Conservation (phyloP, 2,888 invertebrate genomes). For the Cantharis lateralis region DNA sequence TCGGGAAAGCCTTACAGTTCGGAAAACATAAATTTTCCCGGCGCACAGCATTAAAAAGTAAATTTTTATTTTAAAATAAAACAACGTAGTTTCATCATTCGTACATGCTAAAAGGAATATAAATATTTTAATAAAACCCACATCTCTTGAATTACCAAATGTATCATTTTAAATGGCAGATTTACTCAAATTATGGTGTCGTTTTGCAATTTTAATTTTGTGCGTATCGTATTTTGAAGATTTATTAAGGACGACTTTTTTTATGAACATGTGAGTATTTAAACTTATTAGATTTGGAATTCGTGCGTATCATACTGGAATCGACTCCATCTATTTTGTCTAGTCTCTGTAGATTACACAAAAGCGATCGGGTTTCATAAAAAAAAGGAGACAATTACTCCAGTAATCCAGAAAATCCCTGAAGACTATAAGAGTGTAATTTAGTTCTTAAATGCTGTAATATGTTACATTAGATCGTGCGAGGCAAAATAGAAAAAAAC, state of each 20-base stretch:
- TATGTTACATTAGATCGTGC: background rate
- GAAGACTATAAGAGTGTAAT: background rate
- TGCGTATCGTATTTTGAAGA: background rate
- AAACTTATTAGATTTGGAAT: background rate
- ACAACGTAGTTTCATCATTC: background rate
- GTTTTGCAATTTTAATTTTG: background rate
- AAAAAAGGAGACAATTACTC: background rate
- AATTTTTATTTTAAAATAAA: background rate
- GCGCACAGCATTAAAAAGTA: background rate
- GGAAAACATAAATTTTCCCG: background rate
- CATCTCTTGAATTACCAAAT: background rate
- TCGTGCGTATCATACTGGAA: background rate
- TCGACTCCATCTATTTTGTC: background rate
- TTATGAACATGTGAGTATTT: background rate
- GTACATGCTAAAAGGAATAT: background rate
- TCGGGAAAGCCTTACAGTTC: background rate
- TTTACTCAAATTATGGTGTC: background rate
- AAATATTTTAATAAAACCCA: background rate
- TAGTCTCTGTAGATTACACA: background rate
- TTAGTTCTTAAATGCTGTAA: background rate
- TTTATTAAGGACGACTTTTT: background rate
- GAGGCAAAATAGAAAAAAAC: background rate
- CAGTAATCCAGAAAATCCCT: background rate
- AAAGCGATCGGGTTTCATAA: background rate
- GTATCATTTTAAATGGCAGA: conserved; percentile 1